A percentile compares a stretch with the other conserved stretches of the same genome.
Conservation (phyloP, 2,888 invertebrate species). For the Drosophila vallismaia region DNA sequence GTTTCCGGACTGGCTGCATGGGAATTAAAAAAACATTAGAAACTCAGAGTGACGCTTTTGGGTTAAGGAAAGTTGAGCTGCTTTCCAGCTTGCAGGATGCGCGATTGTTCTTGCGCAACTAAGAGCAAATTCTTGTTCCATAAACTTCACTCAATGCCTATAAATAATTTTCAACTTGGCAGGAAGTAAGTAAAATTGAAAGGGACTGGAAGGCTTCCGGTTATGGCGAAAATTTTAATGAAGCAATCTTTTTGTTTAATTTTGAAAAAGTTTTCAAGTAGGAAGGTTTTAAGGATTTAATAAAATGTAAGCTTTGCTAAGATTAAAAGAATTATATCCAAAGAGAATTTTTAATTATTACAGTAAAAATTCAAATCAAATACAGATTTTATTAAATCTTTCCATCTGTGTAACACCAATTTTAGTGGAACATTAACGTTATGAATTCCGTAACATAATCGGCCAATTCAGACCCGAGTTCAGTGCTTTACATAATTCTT, state of each 20-base stretch:
- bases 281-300: background rate
- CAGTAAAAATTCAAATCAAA: too few species aligned
- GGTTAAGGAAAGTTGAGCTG: slow-evolving; percentile 34
- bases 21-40: slow-evolving; percentile 11
- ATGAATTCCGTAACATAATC: background rate
- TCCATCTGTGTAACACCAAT: too few species aligned
- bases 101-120: slow-evolving; percentile 21
- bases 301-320: background rate
- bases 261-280: background rate
- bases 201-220: slow-evolving; percentile 1
- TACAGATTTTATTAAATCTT: too few species aligned
- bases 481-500: slow-evolving; percentile 27
- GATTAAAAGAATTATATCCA: background rate
- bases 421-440: background rate
- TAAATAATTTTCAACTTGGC: background rate
- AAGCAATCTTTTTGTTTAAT: background rate
- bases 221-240: background rate
- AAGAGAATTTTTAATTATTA: too few species aligned
- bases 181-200: background rate
- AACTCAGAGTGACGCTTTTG: slow-evolving; percentile 35
- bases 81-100: slow-evolving; percentile 20
- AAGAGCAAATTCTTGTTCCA: background rate
- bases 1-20: slow-evolving; percentile 82
- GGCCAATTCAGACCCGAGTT: background rate
- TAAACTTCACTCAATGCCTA: background rate